Evolutionary conservation across 2,113 vertebrate genomes (phyloP).

Genomic region (Pseudonaja textilis): DNA sequence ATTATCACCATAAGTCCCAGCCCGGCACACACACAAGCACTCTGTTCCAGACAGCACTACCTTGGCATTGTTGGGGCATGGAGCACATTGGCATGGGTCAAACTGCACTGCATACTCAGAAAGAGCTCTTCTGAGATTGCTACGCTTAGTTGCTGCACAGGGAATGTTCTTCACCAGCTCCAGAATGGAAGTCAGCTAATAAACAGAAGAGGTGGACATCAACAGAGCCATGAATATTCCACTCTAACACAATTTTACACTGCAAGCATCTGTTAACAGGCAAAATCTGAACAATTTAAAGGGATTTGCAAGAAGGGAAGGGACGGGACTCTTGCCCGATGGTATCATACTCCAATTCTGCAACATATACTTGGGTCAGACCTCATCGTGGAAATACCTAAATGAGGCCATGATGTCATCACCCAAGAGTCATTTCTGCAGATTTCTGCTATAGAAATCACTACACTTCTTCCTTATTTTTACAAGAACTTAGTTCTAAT

Average conservation of each 20-base stretch:
- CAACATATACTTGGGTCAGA: neutral
- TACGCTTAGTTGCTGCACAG: slow-evolving; percentile 82
- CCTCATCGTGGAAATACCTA: neutral
- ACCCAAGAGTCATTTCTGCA: neutral
- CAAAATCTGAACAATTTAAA: neutral
- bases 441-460: neutral
- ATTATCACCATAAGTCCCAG: slow-evolving; percentile 80
- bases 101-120: slow-evolving; percentile 73
- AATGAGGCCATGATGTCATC: neutral
- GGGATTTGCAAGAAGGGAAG: neutral
- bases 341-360: neutral
- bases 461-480: neutral
- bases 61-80: slow-evolving; percentile 82
- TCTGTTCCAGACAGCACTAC: slow-evolving; percentile 75
- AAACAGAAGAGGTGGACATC: neutral
- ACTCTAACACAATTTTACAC: neutral
- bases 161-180: slow-evolving; percentile 81
- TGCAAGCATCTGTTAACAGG: neutral
- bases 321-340: neutral
- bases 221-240: neutral
- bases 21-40: slow-evolving; percentile 86
- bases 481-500: neutral
- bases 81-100: slow-evolving; percentile 83
- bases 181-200: slow-evolving; percentile 78
- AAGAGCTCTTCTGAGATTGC: slow-evolving; percentile 80